Evolutionary conservation across 2,113 vertebrate genomes (phyloP), one percentile per base, ranked within the genome.

Genomic region (Apistogramma diplotaenia): DNA sequence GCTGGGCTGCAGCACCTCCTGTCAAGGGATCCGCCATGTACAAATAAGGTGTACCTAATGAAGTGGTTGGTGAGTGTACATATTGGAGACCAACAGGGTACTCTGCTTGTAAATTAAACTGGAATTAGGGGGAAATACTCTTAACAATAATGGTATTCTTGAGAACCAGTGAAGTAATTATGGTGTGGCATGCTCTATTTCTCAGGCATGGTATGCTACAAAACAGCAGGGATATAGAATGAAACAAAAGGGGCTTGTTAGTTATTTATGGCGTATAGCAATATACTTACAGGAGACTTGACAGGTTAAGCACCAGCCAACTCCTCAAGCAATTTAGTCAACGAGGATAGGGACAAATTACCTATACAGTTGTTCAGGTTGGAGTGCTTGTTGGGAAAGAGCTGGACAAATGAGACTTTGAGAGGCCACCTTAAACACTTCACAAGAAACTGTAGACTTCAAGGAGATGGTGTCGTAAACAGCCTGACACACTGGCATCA

Each of bases 401-500:
- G 70, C 55, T 75, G 74, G 78, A 54, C 83, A 76, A 53, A 71
- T 59, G 29, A 67, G 70, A 73, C 65, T 60, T 51, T 29, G 13
- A 83, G 72, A 78, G 61, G 62, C 70, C 51, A 37, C 74, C 70
- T 70, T 51, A 62, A 78, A 77, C 43, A 62, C 53, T 35, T 54
- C 25, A 80, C 9, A n/a, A 46, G 54, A 53, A 70, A 75, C 33
- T 51, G 53, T 60, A 40, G 75, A 33, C 82, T 79, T 65, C 53
- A 46, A 73, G 62, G 74, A n/a, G 73, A 75, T 35, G 29, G 65
- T 56, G 51, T 25, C 18, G 33, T 73, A 76, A 84, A 54, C 76
- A 61, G 49, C 53, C 83, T 86, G 86, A 89, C 86, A 86, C 5
- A 79, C 73, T 73, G 29, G 29, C 54, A 86, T 89, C 76, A 77